phyloP scores from a whole-genome alignment of 2,888 invertebrate species.

The Caenorhabditis angaria region DNA sequence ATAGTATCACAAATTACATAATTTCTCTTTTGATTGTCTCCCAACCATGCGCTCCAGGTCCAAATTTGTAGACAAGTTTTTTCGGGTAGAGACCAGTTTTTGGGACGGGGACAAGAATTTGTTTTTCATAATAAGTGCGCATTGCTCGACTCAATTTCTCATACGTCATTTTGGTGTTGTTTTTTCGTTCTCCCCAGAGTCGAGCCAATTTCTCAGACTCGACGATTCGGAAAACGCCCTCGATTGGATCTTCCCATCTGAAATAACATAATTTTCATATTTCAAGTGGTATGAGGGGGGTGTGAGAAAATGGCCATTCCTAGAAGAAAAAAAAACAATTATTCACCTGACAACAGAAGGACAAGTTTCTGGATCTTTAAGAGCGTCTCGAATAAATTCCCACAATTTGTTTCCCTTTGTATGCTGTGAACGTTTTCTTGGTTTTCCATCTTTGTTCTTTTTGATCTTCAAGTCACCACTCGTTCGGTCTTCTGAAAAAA shows the following conservation, averaged over 20 bases:
- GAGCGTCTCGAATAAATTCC: conserved; percentile 86
- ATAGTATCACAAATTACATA: neutral
- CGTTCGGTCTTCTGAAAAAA: conserved; percentile 21
- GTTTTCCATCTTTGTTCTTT: conserved; percentile 70
- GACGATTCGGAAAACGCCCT: conserved; percentile 87
- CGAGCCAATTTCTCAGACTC: conserved; percentile 86
- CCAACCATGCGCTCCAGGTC: conserved; percentile 74
- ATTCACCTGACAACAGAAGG: conserved; percentile 79
- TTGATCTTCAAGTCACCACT: conserved; percentile 39
- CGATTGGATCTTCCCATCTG: conserved; percentile 86
- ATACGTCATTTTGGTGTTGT: conserved; percentile 89
- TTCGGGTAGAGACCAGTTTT: conserved; percentile 74
- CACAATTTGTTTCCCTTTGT: conserved; percentile 77
- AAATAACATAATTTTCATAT: conserved; percentile 13
- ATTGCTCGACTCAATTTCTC: conserved; percentile 90
- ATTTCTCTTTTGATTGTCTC: conserved; percentile 37
- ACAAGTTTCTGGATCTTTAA: conserved; percentile 82
- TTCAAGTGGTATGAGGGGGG: conserved; percentile 1
- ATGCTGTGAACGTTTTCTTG: conserved; percentile 71
- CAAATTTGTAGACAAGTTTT: conserved; percentile 73
- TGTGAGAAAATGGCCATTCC: conserved; percentile 1
- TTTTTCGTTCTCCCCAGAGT: conserved; percentile 86
- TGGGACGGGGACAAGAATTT: conserved; percentile 73
- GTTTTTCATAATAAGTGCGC: conserved; percentile 76
- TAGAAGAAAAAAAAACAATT: too few relatives aligned